These are phyloP conservation scores for Tympanuchus pallidicinctus DNA, from an alignment of 2,113 vertebrate species.

Conservation along the genomic window DNA sequence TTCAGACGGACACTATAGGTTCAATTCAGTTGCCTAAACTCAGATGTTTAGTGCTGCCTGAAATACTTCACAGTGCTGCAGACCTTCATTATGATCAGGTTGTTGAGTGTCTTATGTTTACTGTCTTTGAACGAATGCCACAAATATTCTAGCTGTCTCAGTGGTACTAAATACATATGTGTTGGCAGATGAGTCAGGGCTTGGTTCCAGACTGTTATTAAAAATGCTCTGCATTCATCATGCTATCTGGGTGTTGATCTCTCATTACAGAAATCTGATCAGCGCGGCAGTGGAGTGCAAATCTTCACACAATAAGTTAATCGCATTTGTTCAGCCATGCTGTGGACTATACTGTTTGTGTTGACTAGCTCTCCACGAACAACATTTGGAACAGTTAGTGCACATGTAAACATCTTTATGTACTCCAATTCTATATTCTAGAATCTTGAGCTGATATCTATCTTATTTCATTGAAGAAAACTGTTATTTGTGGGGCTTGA, in stretches of 20 bases:
- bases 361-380: neutral
- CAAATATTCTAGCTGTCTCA: neutral
- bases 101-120: accelerated
- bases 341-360: accelerated
- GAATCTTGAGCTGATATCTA: neutral
- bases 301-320: neutral
- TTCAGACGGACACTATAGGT: neutral
- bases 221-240: neutral
- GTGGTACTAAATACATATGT: neutral
- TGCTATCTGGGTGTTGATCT: neutral
- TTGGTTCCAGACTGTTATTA: neutral
- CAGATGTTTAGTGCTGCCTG: neutral
- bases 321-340: neutral
- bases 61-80: neutral
- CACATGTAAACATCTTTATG: neutral
- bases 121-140: neutral
- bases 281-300: neutral
- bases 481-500: neutral
- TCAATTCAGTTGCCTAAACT: neutral
- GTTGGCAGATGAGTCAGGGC: neutral
- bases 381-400: neutral
- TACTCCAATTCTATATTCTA: neutral
- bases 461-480: neutral
- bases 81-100: neutral
- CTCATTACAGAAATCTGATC: neutral